phyloP scores from a whole-genome alignment of 2,113 vertebrate genomes.

The Numida meleagris region DNA sequence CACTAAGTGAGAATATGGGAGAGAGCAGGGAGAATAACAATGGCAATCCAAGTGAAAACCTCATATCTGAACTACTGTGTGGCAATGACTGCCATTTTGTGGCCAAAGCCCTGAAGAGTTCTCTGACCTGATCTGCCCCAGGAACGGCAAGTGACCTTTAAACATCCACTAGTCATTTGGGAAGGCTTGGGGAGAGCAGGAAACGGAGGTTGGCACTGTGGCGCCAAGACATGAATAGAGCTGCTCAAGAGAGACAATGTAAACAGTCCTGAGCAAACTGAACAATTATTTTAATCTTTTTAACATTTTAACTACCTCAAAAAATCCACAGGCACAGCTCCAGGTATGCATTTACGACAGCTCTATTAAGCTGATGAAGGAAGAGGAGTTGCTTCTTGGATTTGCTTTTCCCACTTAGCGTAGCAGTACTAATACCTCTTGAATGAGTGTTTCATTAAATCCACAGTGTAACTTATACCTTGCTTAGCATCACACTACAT shows the following conservation, averaged over 20 bases:
- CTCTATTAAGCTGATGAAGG: background rate
- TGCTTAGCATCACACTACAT: background rate
- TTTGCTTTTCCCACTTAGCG: background rate
- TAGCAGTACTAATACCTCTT: background rate
- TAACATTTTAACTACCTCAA: background rate
- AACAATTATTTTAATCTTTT: constrained; percentile 13
- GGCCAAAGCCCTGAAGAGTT: background rate
- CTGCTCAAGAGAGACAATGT: constrained; percentile 20
- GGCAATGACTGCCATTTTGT: background rate
- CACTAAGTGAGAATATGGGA: background rate
- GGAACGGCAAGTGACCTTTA: background rate
- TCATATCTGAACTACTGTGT: background rate
- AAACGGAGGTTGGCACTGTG: background rate
- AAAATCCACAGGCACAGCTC: background rate
- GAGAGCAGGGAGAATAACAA: background rate
- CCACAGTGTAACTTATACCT: background rate
- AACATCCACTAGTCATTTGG: background rate
- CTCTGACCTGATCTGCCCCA: background rate
- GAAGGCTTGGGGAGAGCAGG: background rate
- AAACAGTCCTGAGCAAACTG: background rate
- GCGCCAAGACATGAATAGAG: constrained; percentile 13
- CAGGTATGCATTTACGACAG: background rate
- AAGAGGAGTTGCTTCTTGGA: background rate
- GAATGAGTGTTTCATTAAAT: background rate
- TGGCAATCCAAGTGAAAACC: background rate